Conservation (phyloP, 2,113 vertebrate species). For the Garra rufa region DNA sequence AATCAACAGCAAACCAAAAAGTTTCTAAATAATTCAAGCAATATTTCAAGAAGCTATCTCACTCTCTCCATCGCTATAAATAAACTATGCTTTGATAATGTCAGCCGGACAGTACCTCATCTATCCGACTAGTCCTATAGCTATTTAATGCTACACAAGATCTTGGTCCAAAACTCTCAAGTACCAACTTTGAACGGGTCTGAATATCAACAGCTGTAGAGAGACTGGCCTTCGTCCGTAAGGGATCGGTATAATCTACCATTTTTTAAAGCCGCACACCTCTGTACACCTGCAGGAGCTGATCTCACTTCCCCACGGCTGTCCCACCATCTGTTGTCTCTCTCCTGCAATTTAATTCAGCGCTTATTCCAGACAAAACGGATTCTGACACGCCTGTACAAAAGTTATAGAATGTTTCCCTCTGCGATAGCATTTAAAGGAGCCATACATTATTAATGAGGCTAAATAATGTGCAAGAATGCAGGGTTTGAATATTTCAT, state of each 20-base stretch:
- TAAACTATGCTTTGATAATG: conserved; percentile 36
- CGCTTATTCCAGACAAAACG: conserved; percentile 64
- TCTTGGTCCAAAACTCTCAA: background rate
- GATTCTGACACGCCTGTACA: conserved; percentile 68
- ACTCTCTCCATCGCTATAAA: conserved; percentile 20
- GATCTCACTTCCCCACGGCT: background rate
- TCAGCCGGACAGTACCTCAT: conserved; percentile 15
- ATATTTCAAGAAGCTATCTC: background rate
- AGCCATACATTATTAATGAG: conserved; percentile 80
- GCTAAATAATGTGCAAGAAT: conserved; percentile 72
- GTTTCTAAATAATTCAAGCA: conserved; percentile 33
- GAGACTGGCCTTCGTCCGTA: background rate
- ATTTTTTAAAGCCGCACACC: background rate
- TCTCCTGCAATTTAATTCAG: conserved; percentile 58
- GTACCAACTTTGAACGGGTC: background rate
- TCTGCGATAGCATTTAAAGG: conserved; percentile 76
- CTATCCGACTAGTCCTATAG: background rate
- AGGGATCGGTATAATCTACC: background rate
- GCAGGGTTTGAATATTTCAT: conserved; percentile 83
- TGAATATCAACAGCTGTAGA: background rate
- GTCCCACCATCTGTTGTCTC: conserved; percentile 47
- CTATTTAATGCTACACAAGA: background rate
- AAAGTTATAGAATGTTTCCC: conserved; percentile 68
- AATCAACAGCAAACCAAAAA: conserved; percentile 18
- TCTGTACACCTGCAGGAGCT: background rate